These are phyloP conservation scores for Ormia ochracea DNA, from an alignment of 2,888 invertebrate species.

Conservation along the genomic window DNA sequence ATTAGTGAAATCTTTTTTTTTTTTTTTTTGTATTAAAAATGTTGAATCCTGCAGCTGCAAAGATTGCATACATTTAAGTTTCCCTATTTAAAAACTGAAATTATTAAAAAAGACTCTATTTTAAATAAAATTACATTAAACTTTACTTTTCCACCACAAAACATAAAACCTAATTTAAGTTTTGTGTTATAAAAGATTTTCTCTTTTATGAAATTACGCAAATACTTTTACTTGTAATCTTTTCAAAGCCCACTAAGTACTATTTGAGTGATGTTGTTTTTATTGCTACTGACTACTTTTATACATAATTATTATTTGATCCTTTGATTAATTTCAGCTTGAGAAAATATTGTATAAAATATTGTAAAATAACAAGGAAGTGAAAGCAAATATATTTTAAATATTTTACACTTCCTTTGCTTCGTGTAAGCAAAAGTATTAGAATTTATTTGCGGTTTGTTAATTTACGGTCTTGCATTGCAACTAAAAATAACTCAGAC, in stretches of 20 bases:
- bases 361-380: not conserved
- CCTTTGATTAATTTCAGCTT: constrained; percentile 26
- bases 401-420: constrained; percentile 18
- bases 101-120: too few species aligned
- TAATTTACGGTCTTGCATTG: not conserved
- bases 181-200: not conserved
- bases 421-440: not conserved
- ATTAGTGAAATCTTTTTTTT: too few species aligned
- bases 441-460: not conserved
- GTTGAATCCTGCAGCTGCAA: too few species aligned
- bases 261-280: constrained; percentile 1
- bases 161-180: not conserved
- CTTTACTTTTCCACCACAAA: not conserved
- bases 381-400: not conserved
- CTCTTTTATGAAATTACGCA: constrained; percentile 20
- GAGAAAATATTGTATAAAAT: not conserved
- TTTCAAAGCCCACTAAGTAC: not conserved
- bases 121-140: too few species aligned
- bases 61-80: too few species aligned
- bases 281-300: constrained; percentile 29
- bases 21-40: too few species aligned
- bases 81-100: too few species aligned
- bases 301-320: constrained; percentile 24
- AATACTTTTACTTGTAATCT: constrained; percentile 46
- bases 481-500: not conserved